phyloP scores from a whole-genome alignment of 2,113 vertebrate species.

The Clarias gariepinus region DNA sequence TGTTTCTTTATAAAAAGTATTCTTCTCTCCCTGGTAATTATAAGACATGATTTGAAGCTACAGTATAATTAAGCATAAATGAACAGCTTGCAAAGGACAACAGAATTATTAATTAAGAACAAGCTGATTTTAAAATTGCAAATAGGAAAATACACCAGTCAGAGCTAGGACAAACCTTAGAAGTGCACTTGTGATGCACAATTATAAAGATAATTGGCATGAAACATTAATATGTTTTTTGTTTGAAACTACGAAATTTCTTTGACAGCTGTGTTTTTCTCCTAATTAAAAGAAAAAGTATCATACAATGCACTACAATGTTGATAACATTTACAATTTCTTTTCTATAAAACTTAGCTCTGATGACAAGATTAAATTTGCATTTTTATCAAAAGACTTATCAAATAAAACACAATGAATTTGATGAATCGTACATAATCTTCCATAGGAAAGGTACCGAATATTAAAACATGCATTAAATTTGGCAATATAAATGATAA shows the following conservation, averaged over 20 bases:
- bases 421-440: background rate
- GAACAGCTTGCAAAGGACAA: background rate
- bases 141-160: background rate
- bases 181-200: background rate
- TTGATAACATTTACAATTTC: background rate
- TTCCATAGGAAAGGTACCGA: background rate
- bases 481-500: background rate
- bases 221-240: slow-evolving; percentile 23
- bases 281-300: background rate
- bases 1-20: background rate
- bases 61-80: slow-evolving; percentile 17
- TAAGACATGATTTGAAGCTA: slow-evolving; percentile 8
- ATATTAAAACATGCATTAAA: background rate
- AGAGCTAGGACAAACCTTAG: background rate
- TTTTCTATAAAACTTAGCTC: background rate
- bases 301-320: background rate
- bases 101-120: background rate
- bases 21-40: background rate
- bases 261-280: slow-evolving; percentile 34
- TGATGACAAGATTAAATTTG: background rate
- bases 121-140: background rate
- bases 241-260: slow-evolving; percentile 37
- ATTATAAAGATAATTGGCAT: background rate
- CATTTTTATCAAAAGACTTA: background rate
- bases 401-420: background rate